Conservation (phyloP, 2,888 invertebrate species). For the Chaitophorus viminalis region DNA sequence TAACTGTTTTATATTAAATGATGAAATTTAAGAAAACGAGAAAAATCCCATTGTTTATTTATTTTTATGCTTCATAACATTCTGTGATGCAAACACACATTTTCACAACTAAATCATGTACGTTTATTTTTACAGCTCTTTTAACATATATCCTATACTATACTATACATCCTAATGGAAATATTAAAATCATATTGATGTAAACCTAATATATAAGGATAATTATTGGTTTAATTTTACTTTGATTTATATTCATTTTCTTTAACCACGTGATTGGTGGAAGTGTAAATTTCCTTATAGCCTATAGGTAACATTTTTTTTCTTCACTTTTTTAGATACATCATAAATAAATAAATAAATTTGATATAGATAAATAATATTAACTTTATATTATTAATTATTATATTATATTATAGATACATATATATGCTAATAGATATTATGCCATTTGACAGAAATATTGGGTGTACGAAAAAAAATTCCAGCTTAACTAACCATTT, state of each 20-base stretch:
- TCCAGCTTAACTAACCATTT: conserved; percentile 49
- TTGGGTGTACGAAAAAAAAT: conserved; percentile 33
- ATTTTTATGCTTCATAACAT: neutral
- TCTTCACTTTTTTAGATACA: too few species aligned
- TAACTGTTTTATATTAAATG: neutral
- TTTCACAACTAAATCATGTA: too few species aligned
- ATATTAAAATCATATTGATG: too few species aligned
- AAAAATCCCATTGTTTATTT: neutral
- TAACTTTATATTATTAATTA: too few species aligned
- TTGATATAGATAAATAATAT: neutral
- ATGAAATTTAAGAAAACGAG: neutral
- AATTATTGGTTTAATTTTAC: too few species aligned
- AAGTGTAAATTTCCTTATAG: too few species aligned
- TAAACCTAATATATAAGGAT: too few species aligned
- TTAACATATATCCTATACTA: too few species aligned
- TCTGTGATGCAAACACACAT: neutral
- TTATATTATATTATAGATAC: neutral
- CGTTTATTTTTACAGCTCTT: neutral
- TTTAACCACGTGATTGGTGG: too few species aligned
- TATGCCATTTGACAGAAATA: neutral
- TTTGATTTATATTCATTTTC: too few species aligned
- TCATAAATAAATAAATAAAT: neutral
- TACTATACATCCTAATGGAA: too few species aligned
- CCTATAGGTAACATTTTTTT: too few species aligned
- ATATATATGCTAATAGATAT: neutral